These are phyloP conservation scores for Spatulosminthurus flaviceps DNA, from an alignment of 2,888 invertebrate genomes.

Conservation along the genomic window DNA sequence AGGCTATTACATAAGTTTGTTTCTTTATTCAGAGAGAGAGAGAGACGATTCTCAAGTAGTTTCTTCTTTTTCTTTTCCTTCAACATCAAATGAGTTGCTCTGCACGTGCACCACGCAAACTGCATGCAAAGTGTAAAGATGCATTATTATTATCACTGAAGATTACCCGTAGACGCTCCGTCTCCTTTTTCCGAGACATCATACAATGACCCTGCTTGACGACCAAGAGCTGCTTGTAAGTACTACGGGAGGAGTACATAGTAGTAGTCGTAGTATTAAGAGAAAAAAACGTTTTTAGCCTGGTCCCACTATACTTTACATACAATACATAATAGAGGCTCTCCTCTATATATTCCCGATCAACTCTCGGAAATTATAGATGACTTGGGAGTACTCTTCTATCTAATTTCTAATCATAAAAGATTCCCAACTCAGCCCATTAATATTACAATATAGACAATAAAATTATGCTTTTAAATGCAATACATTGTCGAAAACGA, in stretches of 20 bases:
- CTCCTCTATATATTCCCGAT: too few species aligned
- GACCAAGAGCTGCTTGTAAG: conserved; percentile 37
- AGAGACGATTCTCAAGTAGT: conserved; percentile 18
- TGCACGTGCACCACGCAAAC: conserved; percentile 48
- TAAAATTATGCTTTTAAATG: conserved; percentile 35
- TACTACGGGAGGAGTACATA: conserved; percentile 17
- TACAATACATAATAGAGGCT: neutral
- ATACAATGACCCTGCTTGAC: conserved; percentile 44
- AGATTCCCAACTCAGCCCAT: conserved; percentile 34
- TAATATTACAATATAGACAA: conserved; percentile 39
- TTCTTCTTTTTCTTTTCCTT: conserved; percentile 7
- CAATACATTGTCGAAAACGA: conserved; percentile 23
- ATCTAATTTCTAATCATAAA: conserved; percentile 24
- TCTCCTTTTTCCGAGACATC: conserved; percentile 31
- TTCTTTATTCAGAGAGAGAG: conserved; percentile 15
- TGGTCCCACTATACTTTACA: neutral
- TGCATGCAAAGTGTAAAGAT: conserved; percentile 51
- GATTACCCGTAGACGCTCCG: conserved; percentile 46
- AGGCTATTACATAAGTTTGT: conserved; percentile 1
- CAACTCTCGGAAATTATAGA: too few species aligned
- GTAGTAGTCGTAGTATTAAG: neutral
- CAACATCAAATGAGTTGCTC: conserved; percentile 36
- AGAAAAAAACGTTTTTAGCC: conserved; percentile 17
- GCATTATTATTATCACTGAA: conserved; percentile 49
- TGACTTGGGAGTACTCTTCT: neutral